phyloP scores from a whole-genome alignment of 2,113 vertebrate species.

The Cephalopterus ornatus region DNA sequence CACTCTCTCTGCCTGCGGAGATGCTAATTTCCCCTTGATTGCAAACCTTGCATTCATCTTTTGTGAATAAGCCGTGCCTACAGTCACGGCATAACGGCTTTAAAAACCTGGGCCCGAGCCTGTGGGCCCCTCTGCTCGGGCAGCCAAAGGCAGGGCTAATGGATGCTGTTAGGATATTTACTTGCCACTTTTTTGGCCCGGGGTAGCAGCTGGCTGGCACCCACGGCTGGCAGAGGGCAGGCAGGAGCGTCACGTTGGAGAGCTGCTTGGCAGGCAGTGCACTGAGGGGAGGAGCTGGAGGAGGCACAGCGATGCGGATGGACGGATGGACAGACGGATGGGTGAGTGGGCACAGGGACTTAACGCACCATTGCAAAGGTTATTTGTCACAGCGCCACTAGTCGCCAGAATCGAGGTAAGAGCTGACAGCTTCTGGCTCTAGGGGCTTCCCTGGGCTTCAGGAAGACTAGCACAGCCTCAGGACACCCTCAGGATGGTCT shows the following conservation, averaged over 20 bases:
- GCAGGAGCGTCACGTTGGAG: background rate
- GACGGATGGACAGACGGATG: fast-evolving
- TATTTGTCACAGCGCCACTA: background rate
- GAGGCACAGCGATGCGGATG: background rate
- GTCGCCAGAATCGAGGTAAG: background rate
- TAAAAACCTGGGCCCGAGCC: background rate
- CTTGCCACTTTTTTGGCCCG: slow-evolving; percentile 56
- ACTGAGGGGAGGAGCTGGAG: background rate
- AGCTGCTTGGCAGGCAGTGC: background rate
- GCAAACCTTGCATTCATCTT: slow-evolving; percentile 67
- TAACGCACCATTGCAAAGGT: background rate
- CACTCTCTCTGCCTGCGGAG: slow-evolving; percentile 33
- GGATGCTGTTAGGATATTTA: slow-evolving; percentile 63
- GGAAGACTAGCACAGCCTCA: slow-evolving; percentile 8
- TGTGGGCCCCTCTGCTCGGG: background rate
- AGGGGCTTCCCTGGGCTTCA: slow-evolving; percentile 21
- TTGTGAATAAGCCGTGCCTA: slow-evolving; percentile 63
- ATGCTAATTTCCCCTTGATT: slow-evolving; percentile 72
- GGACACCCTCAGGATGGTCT: slow-evolving; percentile 14
- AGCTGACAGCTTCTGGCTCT: slow-evolving; percentile 28
- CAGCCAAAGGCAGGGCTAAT: slow-evolving; percentile 56
- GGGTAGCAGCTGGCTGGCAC: slow-evolving; percentile 38
- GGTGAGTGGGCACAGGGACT: background rate
- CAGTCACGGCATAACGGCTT: slow-evolving; percentile 40
- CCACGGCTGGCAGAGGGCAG: slow-evolving; percentile 8